Evolutionary conservation across 2,888 invertebrate genomes (phyloP).

Genomic region (Eupeodes luniger): DNA sequence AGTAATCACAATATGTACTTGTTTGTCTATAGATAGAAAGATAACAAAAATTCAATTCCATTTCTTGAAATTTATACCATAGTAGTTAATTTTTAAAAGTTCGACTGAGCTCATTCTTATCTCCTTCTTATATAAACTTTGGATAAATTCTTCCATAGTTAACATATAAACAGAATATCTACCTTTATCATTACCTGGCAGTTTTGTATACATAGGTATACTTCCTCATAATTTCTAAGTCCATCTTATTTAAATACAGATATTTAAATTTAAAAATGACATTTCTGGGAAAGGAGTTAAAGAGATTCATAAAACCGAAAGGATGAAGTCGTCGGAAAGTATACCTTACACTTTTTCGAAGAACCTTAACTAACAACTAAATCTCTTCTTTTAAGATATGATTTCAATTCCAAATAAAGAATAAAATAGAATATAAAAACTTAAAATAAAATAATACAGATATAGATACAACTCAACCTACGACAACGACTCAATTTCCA

Average conservation of each 20-base stretch:
- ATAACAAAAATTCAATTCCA: too few species aligned
- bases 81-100: too few species aligned
- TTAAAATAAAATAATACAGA: background rate
- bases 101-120: too few species aligned
- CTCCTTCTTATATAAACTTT: too few species aligned
- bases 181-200: too few species aligned
- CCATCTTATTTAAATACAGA: background rate
- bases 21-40: too few species aligned
- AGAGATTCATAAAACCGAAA: background rate
- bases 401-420: background rate
- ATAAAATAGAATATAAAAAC: background rate
- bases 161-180: too few species aligned
- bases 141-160: too few species aligned
- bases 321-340: background rate
- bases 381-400: background rate
- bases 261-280: background rate
- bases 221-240: too few species aligned
- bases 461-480: background rate
- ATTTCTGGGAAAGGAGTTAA: background rate
- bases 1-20: too few species aligned
- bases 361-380: background rate
- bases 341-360: background rate
- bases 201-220: too few species aligned
- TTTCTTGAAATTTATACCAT: too few species aligned
- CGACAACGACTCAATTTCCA: background rate